Evolutionary conservation across 1,140 invertebrate genomes (phyloP).

Genomic region (Antheraea mylitta): DNA sequence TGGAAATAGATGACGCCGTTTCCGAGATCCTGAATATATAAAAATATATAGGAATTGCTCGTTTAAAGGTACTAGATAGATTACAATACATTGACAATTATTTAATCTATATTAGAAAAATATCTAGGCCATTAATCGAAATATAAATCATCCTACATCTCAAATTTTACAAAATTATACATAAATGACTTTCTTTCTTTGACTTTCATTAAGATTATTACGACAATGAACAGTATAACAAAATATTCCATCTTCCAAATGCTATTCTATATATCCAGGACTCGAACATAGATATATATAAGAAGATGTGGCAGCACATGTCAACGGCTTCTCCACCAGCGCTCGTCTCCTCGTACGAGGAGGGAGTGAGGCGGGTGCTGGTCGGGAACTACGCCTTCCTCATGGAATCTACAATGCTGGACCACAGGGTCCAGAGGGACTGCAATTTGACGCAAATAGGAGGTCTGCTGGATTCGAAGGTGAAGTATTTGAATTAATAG

Average conservation of each 20-base stretch:
- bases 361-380: conserved; percentile 91
- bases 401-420: conserved; percentile 99
- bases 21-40: too few relatives aligned
- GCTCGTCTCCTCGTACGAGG: conserved; percentile 93
- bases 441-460: conserved; percentile 99
- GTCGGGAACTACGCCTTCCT: conserved; percentile 97
- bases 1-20: too few relatives aligned
- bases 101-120: too few relatives aligned
- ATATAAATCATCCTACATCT: too few relatives aligned
- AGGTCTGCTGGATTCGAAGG: conserved; percentile 95
- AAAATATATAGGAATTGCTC: too few relatives aligned
- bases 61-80: too few relatives aligned
- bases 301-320: conserved; percentile 99
- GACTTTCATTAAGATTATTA: too few relatives aligned
- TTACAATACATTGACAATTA: too few relatives aligned
- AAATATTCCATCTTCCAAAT: neutral
- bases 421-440: conserved; percentile 96
- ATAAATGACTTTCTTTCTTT: too few relatives aligned
- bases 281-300: conserved; percentile 96
- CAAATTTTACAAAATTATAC: too few relatives aligned
- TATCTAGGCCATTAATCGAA: too few relatives aligned
- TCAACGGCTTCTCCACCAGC: conserved; percentile 89
- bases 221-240: too few relatives aligned
- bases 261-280: conserved; percentile 80
- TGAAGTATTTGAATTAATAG: conserved; percentile 32